These are phyloP conservation scores for Apolygus lucorum DNA, from an alignment of 1,140 invertebrate species.

Conservation along the genomic window DNA sequence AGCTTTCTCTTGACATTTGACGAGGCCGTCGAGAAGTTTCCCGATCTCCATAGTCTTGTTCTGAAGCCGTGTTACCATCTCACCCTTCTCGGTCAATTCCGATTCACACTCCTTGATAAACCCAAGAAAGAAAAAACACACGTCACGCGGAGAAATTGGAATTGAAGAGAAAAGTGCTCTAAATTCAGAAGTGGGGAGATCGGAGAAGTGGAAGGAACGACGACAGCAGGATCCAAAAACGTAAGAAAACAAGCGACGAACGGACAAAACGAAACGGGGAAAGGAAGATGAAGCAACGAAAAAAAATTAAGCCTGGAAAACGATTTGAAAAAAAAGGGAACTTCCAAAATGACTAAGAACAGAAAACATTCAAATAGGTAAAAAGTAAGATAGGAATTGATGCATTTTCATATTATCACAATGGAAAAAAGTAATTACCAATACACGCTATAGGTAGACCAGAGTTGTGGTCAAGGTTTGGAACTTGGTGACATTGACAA, in stretches of 20 bases:
- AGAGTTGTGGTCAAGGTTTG: too few relatives aligned
- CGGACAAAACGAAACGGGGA: background rate
- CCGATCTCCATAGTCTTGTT: slow-evolving; percentile 83
- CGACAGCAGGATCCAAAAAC: too few relatives aligned
- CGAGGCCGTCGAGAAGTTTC: slow-evolving; percentile 77
- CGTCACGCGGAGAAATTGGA: background rate
- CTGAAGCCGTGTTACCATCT: slow-evolving; percentile 81
- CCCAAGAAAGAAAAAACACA: slow-evolving; percentile 5
- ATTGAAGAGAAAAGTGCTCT: background rate
- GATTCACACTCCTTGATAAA: slow-evolving; percentile 76
- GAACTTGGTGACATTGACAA: too few relatives aligned
- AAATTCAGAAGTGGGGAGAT: background rate
- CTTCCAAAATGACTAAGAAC: too few relatives aligned
- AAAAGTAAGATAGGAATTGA: too few relatives aligned
- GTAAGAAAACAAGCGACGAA: background rate
- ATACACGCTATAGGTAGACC: too few relatives aligned
- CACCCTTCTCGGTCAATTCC: slow-evolving; percentile 83
- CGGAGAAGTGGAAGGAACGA: background rate
- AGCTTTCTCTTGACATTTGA: slow-evolving; percentile 52
- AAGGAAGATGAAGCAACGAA: too few relatives aligned
- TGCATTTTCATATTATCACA: too few relatives aligned
- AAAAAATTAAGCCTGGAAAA: too few relatives aligned
- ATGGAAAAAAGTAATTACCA: too few relatives aligned
- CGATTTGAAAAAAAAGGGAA: too few relatives aligned
- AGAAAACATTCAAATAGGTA: too few relatives aligned